A percentile compares a stretch with the other conserved stretches of the same genome.
phyloP scores from a whole-genome alignment of 53 echinoderm and acorn worm genomes.

The Holothuria scabra region DNA sequence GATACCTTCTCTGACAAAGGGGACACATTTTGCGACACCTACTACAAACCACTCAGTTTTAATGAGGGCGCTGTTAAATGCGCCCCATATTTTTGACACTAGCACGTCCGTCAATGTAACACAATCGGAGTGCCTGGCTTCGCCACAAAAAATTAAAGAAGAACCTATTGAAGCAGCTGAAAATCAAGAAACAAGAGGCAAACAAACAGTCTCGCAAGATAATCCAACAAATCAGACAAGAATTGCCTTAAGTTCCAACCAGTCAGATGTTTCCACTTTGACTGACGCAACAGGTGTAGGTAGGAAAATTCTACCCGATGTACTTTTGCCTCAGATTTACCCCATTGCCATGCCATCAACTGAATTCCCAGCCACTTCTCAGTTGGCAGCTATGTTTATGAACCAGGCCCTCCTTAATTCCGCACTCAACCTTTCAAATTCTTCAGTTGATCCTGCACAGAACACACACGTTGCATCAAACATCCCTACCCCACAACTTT shows the following conservation, averaged over 20 bases:
- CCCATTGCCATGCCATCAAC: constrained; percentile 51
- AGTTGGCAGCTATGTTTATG: constrained; percentile 45
- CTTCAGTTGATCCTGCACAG: background rate
- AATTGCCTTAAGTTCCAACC: constrained; percentile 22
- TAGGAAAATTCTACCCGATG: constrained; percentile 76
- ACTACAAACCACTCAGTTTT: constrained; percentile 39
- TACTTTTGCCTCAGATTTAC: constrained; percentile 71
- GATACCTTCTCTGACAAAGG: background rate
- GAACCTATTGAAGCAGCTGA: constrained; percentile 27
- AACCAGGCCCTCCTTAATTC: constrained; percentile 37
- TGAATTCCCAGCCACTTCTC: constrained; percentile 38
- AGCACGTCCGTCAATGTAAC: background rate
- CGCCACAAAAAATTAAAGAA: constrained; percentile 47
- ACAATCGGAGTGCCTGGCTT: background rate
- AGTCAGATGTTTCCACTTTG: constrained; percentile 71
- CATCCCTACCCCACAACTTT: background rate
- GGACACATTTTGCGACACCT: background rate
- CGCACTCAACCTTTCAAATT: constrained; percentile 23
- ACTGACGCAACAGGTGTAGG: constrained; percentile 76
- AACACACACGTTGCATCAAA: background rate
- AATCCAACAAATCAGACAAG: background rate
- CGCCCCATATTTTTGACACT: constrained; percentile 6
- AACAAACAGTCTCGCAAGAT: background rate
- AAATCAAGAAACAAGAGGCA: background rate
- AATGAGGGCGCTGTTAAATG: constrained; percentile 39